Evolutionary conservation across 2,888 invertebrate genomes (phyloP), one percentile per base, ranked within the genome.

Genomic region (Melanostoma scalare): DNA sequence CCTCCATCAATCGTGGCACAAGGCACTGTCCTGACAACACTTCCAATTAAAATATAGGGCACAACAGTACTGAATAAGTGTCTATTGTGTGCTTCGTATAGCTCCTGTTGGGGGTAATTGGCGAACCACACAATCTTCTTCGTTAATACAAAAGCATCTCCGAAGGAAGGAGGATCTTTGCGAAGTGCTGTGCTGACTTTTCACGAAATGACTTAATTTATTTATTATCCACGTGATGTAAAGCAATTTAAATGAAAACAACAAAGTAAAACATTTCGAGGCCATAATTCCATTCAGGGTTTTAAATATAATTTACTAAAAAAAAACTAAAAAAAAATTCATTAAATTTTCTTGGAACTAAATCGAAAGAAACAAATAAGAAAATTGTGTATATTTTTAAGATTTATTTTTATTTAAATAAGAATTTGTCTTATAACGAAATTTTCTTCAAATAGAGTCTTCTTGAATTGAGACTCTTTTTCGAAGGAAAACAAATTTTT

Each of bases 371-470:
- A 20, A 20, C n/a, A 42, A 48, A 56, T 9, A 55, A 20, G 9
- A 65, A 78, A 67, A 74, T 67, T 77, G 68, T 73, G 68, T 73
- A 56, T 77, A 46, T 61, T 20, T 50, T 31, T 30, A 36, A 46
- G 35, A 46, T 61, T 55, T 6, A 48, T 58, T 60, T 63, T 46
- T 61, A 2, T 33, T n/a, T 42, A 56, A 40, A 46, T 6, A 35
- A 20, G 20, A 20, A 20, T 20, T 20, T 20, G 20, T 55, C 63
- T 69, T 75, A 35, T 65, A 74, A 60, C 84, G 84, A 79, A 69
- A 84, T 71, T 74, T 79, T 55, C 84, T 84, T 84, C 84, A 79
- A 79, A 71, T 75, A 67, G 74, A 79, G 79, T 84, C 84, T 84
- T 79, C 55, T 40, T 30, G 6, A 5, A 79, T 50, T 74, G 79